Evolutionary conservation across 2,113 vertebrate species (phyloP).

Genomic region (Arizona elegans): DNA sequence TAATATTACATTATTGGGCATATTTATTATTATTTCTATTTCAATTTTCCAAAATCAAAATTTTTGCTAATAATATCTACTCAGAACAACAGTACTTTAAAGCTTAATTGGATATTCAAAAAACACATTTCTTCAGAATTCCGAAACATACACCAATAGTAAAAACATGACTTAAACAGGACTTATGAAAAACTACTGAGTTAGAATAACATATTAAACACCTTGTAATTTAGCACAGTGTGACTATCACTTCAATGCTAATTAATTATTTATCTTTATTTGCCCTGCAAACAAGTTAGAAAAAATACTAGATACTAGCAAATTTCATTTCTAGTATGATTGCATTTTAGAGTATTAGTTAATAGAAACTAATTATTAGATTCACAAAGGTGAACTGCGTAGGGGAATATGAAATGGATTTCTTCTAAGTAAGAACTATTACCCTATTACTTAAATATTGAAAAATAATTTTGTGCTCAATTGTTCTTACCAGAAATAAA

Average conservation of each 20-base stretch:
- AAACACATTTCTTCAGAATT: not conserved
- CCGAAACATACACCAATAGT: not conserved
- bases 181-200: not conserved
- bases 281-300: not conserved
- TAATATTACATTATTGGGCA: not conserved
- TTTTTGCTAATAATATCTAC: not conserved
- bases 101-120: not conserved
- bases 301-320: not conserved
- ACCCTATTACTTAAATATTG: not conserved
- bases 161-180: not conserved
- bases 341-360: not conserved
- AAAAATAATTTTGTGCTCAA: not conserved
- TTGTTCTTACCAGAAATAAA: not conserved
- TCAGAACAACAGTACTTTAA: not conserved
- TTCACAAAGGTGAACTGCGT: not conserved
- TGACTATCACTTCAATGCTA: not conserved
- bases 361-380: not conserved
- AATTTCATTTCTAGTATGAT: not conserved
- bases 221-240: not conserved
- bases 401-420: not conserved
- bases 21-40: not conserved
- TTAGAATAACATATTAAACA: not conserved
- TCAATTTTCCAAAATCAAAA: not conserved
- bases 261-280: not conserved
- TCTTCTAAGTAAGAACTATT: not conserved